These are phyloP conservation scores for Paramormyrops kingsleyae DNA, from an alignment of 2,113 vertebrate species.

Conservation along the genomic window DNA sequence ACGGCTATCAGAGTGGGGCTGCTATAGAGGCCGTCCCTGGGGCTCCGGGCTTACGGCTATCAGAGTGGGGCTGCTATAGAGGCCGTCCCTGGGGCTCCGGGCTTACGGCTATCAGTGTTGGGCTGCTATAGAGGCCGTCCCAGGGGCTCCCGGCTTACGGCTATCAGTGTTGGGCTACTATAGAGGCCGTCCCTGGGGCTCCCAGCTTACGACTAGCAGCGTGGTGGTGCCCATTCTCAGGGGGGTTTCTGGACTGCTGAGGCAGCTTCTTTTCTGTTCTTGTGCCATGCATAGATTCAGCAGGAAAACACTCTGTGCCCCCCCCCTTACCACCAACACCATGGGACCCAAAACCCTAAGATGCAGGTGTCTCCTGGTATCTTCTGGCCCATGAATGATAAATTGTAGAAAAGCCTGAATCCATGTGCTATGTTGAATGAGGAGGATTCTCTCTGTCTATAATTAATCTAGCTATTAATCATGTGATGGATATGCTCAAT, in stretches of 20 bases:
- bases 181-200: slow-evolving; percentile 17
- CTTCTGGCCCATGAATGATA: not conserved
- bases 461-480: slow-evolving; percentile 7
- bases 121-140: slow-evolving; percentile 9
- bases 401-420: not conserved
- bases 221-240: slow-evolving; percentile 24
- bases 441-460: not conserved
- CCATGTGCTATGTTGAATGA: not conserved
- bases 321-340: not conserved
- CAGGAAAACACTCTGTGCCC: not conserved
- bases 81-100: slow-evolving; percentile 11
- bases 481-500: not conserved
- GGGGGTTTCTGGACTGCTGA: slow-evolving; percentile 37
- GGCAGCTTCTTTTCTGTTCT: not conserved
- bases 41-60: slow-evolving; percentile 15
- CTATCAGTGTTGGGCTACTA: slow-evolving; percentile 6
- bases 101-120: slow-evolving; percentile 16
- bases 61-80: not conserved
- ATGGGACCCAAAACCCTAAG: not conserved
- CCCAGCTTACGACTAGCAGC: slow-evolving; percentile 16
- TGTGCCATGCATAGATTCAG: not conserved
- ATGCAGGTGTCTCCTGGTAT: not conserved
- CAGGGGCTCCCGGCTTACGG: slow-evolving; percentile 13
- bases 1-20: slow-evolving; percentile 7
- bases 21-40: slow-evolving; percentile 1